Conservation (phyloP, 2,888 invertebrate genomes). For the Hypselothyrea guttata region DNA sequence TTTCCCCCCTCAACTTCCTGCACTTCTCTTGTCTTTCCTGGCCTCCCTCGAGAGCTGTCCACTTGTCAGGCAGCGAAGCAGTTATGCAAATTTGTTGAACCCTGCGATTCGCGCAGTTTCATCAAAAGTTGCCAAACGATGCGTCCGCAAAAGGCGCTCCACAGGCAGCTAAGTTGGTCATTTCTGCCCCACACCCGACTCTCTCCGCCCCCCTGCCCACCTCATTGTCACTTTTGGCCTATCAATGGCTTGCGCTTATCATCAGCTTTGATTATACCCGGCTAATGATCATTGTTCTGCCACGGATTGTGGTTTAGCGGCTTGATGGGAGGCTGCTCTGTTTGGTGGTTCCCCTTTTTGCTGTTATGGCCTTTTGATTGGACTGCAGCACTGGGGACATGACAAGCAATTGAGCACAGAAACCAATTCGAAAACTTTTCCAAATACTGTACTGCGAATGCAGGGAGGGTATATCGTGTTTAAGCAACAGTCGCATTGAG, state of each 20-base stretch:
- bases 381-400: neutral
- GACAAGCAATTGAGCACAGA: too few relatives aligned
- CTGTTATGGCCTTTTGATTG: too few relatives aligned
- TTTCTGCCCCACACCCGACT: neutral
- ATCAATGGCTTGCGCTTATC: conserved; percentile 40
- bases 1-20: neutral
- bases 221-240: conserved; percentile 15
- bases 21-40: neutral
- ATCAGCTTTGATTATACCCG: conserved; percentile 44
- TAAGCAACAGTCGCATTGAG: too few relatives aligned
- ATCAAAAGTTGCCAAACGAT: conserved; percentile 70
- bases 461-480: too few relatives aligned
- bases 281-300: conserved; percentile 34
- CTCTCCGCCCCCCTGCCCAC: neutral
- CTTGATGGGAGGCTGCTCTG: too few relatives aligned
- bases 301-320: too few relatives aligned
- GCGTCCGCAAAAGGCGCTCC: conserved; percentile 13
- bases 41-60: conserved; percentile 21
- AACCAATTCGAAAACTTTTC: neutral
- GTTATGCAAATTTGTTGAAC: conserved; percentile 72
- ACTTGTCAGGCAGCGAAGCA: conserved; percentile 56
- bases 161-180: conserved; percentile 41
- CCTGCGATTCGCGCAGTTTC: conserved; percentile 66
- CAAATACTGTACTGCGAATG: too few relatives aligned
- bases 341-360: too few relatives aligned